Base-by-base conservation (phyloP, 2,888 invertebrate genomes). In the Auanema freiburgensis region DNA sequence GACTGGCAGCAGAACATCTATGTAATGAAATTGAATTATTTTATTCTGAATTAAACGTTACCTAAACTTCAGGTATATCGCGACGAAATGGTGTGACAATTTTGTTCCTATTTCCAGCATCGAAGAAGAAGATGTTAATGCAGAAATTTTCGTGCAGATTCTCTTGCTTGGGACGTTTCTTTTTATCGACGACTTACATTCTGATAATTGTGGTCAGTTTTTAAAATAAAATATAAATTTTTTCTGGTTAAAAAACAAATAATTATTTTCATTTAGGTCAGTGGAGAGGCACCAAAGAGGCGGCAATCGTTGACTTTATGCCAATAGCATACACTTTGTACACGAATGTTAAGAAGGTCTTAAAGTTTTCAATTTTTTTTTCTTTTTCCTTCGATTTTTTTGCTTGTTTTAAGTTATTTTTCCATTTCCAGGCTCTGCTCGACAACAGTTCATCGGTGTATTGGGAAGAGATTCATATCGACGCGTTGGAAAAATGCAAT, bases 231-330 rank as follows among this genome's bases (percentile, higher is more conserved):
- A 56, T 33, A 50, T 50, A 53, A 61, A 65, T 64, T 46, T 64
- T 44, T 54, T 10, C 55, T 54, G 50, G 46, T 55, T 8, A 33
- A 51, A 33, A 63, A 60, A 44, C 5, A 41, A 63, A 63, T 55
- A 58, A 25, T 66, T 66, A 58, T 58, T 58, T 65, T 63, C 23
- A 55, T 66, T 66, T 51, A 66, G 66, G 61, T 49, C 40, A 46
- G 33, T 67, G 66, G 67, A 61, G 61, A 57, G 67, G 46, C 61
- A 67, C 65, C 53, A 67, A 67, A 24, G 49, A 65, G 44, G 61
- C 44, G 52, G 67, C 67, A 5, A 67, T 67, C 44, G 67, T 67
- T 49, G 67, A 67, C 57, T 66, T 67, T 40, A 56, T 62, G 61
- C 67, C 67, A 43, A 57, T 33, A 61, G 44, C 41, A 18, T 61